Evolutionary conservation across 2,888 invertebrate species (phyloP), one percentile per base, ranked within the genome.

Genomic region (Lasiommata megera): DNA sequence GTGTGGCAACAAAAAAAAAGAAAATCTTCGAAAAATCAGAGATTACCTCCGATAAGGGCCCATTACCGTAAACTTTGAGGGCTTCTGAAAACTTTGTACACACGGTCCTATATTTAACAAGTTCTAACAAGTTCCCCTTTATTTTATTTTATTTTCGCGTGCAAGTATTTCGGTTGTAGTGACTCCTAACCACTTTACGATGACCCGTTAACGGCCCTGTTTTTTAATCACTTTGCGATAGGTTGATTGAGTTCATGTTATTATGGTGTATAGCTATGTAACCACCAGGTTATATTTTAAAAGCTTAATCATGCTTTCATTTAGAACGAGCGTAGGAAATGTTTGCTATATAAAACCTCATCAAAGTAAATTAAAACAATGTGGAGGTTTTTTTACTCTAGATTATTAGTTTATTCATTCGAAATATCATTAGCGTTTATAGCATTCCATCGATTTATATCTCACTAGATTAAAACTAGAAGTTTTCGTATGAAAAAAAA

Each of bases 1-100:
- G 85, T 86, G 80, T 77, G 80, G 81, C 80, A 80, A 81, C 79
- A 77, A 83, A 86, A 40, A 84, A 85, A 50, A 50, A 84, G 84
- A 85, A 81, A 82, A 84, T 82, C 74, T 77, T 80, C 76, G 72
- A 77, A 79, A 80, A 71, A 70, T 70, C 77, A 65, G 70, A 77
- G 84, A 85, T 86, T 77, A 73, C 71, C 66, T 66, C 65, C 73
- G 86, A 87, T 86, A 87, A 84, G 81, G 75, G 73, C 73, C 80
- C 77, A 82, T 85, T 85, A 86, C 76, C 77, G 80, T 78, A 75
- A 79, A 83, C 79, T 82, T 74, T 67, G 77, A 80, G 78, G 79
- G 76, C 79, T 81, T 71, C 67, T 70, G 62, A 68, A 77, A 83
- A 84, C 78, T 79, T 76, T 72, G 74, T 80, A 79, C 83, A 83